These are phyloP conservation scores for Eupithecia centaureata DNA, from an alignment of 2,888 invertebrate species.

Conservation along the genomic window DNA sequence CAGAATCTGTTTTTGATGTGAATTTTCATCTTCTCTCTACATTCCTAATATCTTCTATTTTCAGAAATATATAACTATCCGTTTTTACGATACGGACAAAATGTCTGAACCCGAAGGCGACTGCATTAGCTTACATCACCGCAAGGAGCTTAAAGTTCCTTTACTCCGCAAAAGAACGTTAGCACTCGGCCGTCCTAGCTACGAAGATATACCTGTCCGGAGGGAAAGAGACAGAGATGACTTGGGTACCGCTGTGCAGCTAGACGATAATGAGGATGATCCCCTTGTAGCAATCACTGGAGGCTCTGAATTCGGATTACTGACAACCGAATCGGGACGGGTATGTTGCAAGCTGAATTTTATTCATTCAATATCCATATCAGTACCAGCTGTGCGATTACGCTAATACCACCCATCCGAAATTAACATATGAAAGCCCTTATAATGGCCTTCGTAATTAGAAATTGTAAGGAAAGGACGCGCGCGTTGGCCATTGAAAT, in stretches of 20 bases:
- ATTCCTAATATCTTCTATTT: constrained; percentile 14
- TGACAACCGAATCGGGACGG: constrained; percentile 93
- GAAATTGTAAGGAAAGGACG: too few species aligned
- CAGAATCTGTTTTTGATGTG: background rate
- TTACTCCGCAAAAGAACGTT: constrained; percentile 70
- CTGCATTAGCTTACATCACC: constrained; percentile 55
- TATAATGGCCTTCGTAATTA: too few species aligned
- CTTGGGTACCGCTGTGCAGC: constrained; percentile 81
- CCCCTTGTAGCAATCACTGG: constrained; percentile 90
- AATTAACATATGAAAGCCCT: too few species aligned
- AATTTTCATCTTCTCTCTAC: background rate
- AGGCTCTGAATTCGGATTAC: constrained; percentile 95
- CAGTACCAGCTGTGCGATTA: too few species aligned
- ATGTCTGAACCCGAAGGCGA: constrained; percentile 54
- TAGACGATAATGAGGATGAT: constrained; percentile 88
- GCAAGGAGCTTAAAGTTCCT: constrained; percentile 68
- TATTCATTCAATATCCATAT: background rate
- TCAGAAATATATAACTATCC: constrained; percentile 72
- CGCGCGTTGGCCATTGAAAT: too few species aligned
- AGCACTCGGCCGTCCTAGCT: constrained; percentile 70
- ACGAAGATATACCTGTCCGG: constrained; percentile 66
- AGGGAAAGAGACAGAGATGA: constrained; percentile 68
- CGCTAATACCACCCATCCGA: too few species aligned
- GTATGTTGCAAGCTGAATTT: constrained; percentile 63
- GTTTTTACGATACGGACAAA: constrained; percentile 67